Evolutionary conservation across 2,113 vertebrate species (phyloP).

Genomic region (Pholis gunnellus): DNA sequence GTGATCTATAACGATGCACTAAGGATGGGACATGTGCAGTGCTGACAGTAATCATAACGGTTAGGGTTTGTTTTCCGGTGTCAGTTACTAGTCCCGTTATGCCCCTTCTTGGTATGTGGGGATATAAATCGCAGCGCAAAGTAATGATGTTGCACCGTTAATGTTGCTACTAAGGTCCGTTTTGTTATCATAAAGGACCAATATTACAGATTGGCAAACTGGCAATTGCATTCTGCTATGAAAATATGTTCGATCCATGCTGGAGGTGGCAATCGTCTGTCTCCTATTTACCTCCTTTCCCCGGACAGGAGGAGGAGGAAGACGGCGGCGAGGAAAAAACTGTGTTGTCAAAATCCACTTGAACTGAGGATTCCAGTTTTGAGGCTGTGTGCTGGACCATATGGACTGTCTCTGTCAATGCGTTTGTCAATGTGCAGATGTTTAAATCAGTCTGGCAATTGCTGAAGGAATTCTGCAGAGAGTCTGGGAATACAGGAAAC

Average conservation of each 20-base stretch:
- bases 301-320: slow-evolving; percentile 10
- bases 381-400: background rate
- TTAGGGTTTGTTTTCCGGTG: background rate
- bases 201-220: slow-evolving; percentile 5
- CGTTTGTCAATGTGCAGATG: background rate
- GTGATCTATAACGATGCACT: slow-evolving; percentile 17
- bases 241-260: background rate
- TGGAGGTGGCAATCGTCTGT: background rate
- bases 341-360: slow-evolving; percentile 6
- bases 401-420: slow-evolving; percentile 5
- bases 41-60: too few species aligned
- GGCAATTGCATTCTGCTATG: background rate
- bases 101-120: slow-evolving; percentile 12
- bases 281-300: background rate
- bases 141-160: slow-evolving; percentile 11
- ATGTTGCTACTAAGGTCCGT: background rate
- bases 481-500: background rate
- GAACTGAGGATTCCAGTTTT: slow-evolving; percentile 15
- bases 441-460: background rate
- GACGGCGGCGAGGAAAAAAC: background rate
- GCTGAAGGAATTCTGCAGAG: background rate
- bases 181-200: background rate
- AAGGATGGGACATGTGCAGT: background rate
- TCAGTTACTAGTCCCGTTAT: slow-evolving; percentile 48
- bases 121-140: slow-evolving; percentile 23